Percentiles rank a stretch among this genome's conserved stretches.
Evolutionary conservation across 2,888 invertebrate genomes (phyloP).

Genomic region (Hemicrepidius hirtus): DNA sequence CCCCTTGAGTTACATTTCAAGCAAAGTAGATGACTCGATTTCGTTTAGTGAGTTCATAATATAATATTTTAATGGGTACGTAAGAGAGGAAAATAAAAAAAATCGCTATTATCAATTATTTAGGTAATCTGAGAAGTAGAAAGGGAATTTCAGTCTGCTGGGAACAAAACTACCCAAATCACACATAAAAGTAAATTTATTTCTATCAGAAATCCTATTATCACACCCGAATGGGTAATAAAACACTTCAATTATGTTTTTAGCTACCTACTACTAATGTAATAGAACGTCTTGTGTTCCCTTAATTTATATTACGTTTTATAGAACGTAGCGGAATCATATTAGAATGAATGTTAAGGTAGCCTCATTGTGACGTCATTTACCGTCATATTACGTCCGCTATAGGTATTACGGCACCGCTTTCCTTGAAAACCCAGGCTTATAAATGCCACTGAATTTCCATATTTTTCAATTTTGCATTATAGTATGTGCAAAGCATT

Average conservation of each 20-base stretch:
- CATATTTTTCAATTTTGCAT: no score
- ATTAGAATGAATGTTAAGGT: no score
- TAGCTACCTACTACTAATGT: not conserved
- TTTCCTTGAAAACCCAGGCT: no score
- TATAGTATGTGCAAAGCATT: no score
- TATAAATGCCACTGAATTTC: no score
- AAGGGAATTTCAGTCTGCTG: not conserved
- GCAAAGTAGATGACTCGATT: not conserved
- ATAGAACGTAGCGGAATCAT: no score
- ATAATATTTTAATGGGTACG: not conserved
- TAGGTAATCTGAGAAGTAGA: not conserved
- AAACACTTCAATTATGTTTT: not conserved
- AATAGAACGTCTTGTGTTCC: not conserved
- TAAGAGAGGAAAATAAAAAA: not conserved
- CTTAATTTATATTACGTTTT: not conserved
- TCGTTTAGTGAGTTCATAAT: not conserved
- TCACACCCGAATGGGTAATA: not conserved
- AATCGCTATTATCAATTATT: not conserved
- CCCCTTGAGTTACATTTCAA: no score
- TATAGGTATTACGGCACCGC: no score
- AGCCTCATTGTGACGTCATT: no score
- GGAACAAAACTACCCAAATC: not conserved
- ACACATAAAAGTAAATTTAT: constrained; percentile 3
- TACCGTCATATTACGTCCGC: no score
- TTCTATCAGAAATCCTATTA: not conserved